Evolutionary conservation across 2,888 invertebrate genomes (phyloP).

Genomic region (Lamellibrachia satsuma): DNA sequence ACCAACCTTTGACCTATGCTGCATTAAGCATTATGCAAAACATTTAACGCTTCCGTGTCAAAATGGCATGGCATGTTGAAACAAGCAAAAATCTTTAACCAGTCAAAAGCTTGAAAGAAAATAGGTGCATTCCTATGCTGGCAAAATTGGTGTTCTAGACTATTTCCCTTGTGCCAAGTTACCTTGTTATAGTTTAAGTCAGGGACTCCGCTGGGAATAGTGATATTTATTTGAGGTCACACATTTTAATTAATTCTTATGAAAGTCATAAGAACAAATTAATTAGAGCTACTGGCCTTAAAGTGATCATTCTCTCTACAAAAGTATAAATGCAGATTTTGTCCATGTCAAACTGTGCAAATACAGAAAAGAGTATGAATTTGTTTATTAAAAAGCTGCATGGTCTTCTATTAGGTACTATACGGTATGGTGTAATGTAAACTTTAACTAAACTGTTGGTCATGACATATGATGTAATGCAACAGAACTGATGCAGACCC

Average conservation of each 20-base stretch:
- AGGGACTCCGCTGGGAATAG: neutral
- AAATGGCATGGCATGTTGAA: neutral
- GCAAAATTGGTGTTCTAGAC: neutral
- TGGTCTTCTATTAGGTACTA: neutral
- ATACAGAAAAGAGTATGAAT: neutral
- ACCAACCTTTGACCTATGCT: neutral
- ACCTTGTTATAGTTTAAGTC: neutral
- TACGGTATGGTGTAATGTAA: neutral
- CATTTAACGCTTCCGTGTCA: neutral
- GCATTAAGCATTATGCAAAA: neutral
- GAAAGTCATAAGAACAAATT: neutral
- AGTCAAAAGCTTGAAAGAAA: neutral
- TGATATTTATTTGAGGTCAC: neutral
- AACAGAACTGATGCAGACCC: neutral
- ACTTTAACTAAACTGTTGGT: neutral
- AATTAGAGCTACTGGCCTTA: neutral
- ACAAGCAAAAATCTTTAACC: neutral
- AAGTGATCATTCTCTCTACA: neutral
- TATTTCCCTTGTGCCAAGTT: neutral
- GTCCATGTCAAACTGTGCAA: neutral
- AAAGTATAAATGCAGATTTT: neutral
- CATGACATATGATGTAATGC: neutral
- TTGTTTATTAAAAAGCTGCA: neutral
- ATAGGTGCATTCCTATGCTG: neutral
- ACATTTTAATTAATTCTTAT: neutral